A percentile compares a stretch with the other conserved stretches of the same genome.
Evolutionary conservation across 2,888 invertebrate species (phyloP).

Genomic region (Romanomermis culicivorax): DNA sequence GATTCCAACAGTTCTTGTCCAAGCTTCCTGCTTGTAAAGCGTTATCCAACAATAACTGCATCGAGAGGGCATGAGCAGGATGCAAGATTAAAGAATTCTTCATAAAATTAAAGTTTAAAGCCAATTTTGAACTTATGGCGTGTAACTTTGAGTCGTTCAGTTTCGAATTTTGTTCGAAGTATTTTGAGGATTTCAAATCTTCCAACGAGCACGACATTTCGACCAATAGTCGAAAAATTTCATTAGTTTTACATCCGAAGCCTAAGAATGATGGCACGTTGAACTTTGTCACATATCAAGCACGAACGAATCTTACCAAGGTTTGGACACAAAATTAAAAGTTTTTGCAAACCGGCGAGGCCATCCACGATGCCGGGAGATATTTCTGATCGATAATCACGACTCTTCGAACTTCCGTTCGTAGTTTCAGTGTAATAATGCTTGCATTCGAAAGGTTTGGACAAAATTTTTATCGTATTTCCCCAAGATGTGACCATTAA

Average conservation of each 20-base stretch:
- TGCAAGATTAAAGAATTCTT: no score
- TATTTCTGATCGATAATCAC: no score
- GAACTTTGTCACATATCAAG: no score
- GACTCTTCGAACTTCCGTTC: background rate
- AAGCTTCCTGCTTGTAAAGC: slow-evolving; percentile 77
- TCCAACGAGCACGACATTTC: slow-evolving; percentile 62
- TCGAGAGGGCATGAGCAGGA: slow-evolving; percentile 70
- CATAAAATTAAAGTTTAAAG: no score
- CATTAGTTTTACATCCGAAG: no score
- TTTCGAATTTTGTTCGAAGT: no score
- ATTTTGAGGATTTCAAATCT: slow-evolving; percentile 25
- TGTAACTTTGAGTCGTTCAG: no score
- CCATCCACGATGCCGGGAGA: slow-evolving; percentile 65
- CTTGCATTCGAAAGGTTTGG: slow-evolving; percentile 39
- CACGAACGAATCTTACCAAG: slow-evolving; percentile 40
- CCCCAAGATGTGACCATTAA: slow-evolving; percentile 77
- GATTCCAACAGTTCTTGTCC: slow-evolving; percentile 80
- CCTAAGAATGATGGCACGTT: no score
- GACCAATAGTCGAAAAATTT: slow-evolving; percentile 60
- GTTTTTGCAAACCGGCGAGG: slow-evolving; percentile 69
- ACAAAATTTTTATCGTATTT: slow-evolving; percentile 64
- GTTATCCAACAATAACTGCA: slow-evolving; percentile 66
- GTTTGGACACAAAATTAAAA: slow-evolving; percentile 67
- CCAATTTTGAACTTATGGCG: no score
- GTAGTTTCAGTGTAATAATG: background rate